Percentiles rank a stretch among this genome's conserved stretches.
These are phyloP conservation scores for Gadus chalcogrammus DNA, from an alignment of 2,113 vertebrate species.

Conservation along the genomic window DNA sequence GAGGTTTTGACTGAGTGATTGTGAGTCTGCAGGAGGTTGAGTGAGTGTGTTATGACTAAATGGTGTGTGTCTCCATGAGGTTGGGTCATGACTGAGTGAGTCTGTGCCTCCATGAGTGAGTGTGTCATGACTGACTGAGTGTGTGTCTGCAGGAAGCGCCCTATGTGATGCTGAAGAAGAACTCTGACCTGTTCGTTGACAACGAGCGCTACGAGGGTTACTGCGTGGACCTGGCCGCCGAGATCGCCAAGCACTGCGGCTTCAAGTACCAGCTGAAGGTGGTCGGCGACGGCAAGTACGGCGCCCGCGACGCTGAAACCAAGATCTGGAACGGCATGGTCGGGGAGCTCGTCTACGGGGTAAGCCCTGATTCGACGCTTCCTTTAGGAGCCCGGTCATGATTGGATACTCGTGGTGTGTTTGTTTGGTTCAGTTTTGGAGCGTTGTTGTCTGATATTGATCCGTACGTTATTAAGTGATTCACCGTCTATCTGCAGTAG, in stretches of 20 bases:
- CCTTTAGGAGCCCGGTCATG: too few species aligned
- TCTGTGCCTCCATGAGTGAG: too few species aligned
- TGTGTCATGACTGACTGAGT: background rate
- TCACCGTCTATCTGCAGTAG: too few species aligned
- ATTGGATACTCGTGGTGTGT: too few species aligned
- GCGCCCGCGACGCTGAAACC: constrained; percentile 96
- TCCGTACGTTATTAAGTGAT: too few species aligned
- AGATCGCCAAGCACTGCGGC: constrained; percentile 97
- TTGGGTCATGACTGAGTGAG: too few species aligned
- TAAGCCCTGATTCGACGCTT: constrained; percentile 66
- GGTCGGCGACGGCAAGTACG: constrained; percentile 95
- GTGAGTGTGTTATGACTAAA: too few species aligned
- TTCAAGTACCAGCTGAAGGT: constrained; percentile 98
- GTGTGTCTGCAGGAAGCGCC: constrained; percentile 84
- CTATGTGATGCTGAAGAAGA: constrained; percentile 99
- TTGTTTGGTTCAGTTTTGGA: too few species aligned
- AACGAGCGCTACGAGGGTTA: constrained; percentile 98
- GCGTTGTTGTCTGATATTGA: too few species aligned
- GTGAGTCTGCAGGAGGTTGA: too few species aligned
- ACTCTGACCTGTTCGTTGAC: constrained; percentile 91
- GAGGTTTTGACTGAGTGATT: too few species aligned
- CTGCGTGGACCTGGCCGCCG: constrained; percentile 95
- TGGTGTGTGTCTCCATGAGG: too few species aligned
- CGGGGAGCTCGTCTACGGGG: constrained; percentile 97
- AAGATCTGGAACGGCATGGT: constrained; percentile 99